Conservation (phyloP, 1,140 invertebrate genomes). For the Drosophila pallidifrons region DNA sequence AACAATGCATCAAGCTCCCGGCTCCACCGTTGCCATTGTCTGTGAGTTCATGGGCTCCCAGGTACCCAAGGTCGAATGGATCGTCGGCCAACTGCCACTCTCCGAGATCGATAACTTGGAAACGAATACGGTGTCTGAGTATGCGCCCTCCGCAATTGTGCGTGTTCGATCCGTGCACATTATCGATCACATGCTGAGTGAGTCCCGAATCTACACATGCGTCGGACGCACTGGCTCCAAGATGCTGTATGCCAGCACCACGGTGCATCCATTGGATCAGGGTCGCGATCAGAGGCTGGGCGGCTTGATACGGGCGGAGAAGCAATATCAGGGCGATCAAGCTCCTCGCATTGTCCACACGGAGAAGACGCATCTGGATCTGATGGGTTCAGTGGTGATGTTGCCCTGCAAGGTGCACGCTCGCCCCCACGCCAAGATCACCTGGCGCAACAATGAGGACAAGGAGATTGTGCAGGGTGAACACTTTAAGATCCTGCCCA, state of each 20-base stretch:
- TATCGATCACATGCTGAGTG: slow-evolving; percentile 74
- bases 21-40: slow-evolving; percentile 87
- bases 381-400: slow-evolving; percentile 88
- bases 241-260: slow-evolving; percentile 86
- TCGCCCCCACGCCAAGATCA: slow-evolving; percentile 87
- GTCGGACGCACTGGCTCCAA: slow-evolving; percentile 88
- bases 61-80: slow-evolving; percentile 89
- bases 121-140: slow-evolving; percentile 86
- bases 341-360: slow-evolving; percentile 86
- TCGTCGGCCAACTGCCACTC: slow-evolving; percentile 87
- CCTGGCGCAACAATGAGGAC: slow-evolving; percentile 89
- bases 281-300: slow-evolving; percentile 32
- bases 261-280: slow-evolving; percentile 83
- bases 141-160: slow-evolving; percentile 86
- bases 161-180: slow-evolving; percentile 89
- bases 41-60: slow-evolving; percentile 90
- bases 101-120: slow-evolving; percentile 85
- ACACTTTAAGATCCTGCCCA: slow-evolving; percentile 87
- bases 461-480: slow-evolving; percentile 85
- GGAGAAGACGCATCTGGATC: slow-evolving; percentile 86
- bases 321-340: slow-evolving; percentile 80
- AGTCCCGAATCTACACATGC: slow-evolving; percentile 88
- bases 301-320: slow-evolving; percentile 56
- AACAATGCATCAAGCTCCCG: slow-evolving; percentile 83
- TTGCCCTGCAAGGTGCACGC: slow-evolving; percentile 90